Base-by-base conservation (phyloP, 35 echinoderm and acorn worm genomes). In the Apostichopus japonicus region DNA sequence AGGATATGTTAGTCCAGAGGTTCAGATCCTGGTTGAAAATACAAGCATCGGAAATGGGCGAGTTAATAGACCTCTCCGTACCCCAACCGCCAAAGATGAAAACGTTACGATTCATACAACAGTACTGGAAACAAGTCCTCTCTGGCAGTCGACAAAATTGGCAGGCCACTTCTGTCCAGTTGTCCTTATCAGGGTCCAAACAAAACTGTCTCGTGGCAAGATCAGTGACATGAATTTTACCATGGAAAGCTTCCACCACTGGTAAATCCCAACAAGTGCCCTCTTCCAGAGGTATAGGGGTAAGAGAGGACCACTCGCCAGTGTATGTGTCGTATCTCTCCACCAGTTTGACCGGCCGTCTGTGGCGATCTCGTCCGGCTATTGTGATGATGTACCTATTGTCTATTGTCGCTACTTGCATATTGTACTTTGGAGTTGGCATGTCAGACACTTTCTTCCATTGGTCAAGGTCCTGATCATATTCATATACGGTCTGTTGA, bases 311-410 rank as follows among this genome's bases (percentile, higher is more conserved):
- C 97, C 97, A 99, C 87, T 96, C 95, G 56, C 95, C 95, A 0
- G 97, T 99, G 84, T 90, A 92, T 0, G 95, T 99, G 92, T 99
- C 97, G 23, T 99, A 99, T 33, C 97, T 91, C 87, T 99, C 97
- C 17, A 99, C 97, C 1, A 90, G 77, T 19, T 95, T 89, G 24
- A 95, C 91, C 0, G 97, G 92, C 77, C 93, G 79, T 24, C 97
- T 88, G 8, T 90, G 88, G 9, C 93, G 88, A 79, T 99, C 97
- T 24, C 97, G 93, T 0, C 97, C 97, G 0, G 93, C 95, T 56
- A 96, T 93, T 24, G 97, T 95, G 58, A 96, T 96, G 56, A 99
- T 96, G 76, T 96, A 99, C 24, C 95, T 91, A 80, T 99, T 92
- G 70, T 92, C 95, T 21, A 99, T 87, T 1, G 94, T 88, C 10